phyloP scores from a whole-genome alignment of 2,888 invertebrate genomes.

The Synanthedon tipuliformis region DNA sequence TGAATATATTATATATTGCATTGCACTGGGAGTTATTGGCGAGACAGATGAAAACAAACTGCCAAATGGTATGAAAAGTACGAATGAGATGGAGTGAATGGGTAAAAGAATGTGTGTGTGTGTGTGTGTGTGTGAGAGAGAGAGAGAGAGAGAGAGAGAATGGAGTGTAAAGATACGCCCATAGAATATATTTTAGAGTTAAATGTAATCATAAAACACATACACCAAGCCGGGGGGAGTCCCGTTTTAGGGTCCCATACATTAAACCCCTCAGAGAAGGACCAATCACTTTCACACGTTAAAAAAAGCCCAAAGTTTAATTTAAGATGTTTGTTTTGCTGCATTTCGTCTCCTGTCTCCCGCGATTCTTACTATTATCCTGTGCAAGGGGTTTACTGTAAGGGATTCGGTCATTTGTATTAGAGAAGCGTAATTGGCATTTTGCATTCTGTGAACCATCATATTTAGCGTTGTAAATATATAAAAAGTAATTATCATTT shows the following conservation, averaged over 20 bases:
- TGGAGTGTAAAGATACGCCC: conserved; percentile 58
- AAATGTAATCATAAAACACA: conserved; percentile 6
- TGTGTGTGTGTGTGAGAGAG: conserved; percentile 9
- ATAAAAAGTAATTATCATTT: conserved; percentile 57
- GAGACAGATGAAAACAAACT: conserved; percentile 48
- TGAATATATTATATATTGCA: conserved; percentile 6
- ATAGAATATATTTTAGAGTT: conserved; percentile 21
- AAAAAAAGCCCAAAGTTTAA: conserved; percentile 19
- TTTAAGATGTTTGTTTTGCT: conserved; percentile 20
- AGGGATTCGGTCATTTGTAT: conserved; percentile 34
- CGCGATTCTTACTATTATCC: conserved; percentile 35
- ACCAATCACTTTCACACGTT: conserved; percentile 37
- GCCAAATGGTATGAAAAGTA: conserved; percentile 54
- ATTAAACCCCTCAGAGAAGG: conserved; percentile 34
- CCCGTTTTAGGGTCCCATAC: conserved; percentile 28
- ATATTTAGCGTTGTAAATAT: conserved; percentile 64
- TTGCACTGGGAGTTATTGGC: conserved; percentile 15
- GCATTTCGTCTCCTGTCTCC: conserved; percentile 23
- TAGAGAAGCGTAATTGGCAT: conserved; percentile 50
- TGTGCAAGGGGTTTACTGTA: conserved; percentile 41
- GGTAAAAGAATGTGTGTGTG: conserved; percentile 5
- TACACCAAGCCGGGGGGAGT: conserved; percentile 60
- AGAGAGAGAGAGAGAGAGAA: conserved; percentile 22
- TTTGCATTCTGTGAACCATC: conserved; percentile 53
- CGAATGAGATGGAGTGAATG: conserved; percentile 12